Base-by-base conservation (phyloP, 2,113 vertebrate genomes). In the Chloropsis hardwickii region DNA sequence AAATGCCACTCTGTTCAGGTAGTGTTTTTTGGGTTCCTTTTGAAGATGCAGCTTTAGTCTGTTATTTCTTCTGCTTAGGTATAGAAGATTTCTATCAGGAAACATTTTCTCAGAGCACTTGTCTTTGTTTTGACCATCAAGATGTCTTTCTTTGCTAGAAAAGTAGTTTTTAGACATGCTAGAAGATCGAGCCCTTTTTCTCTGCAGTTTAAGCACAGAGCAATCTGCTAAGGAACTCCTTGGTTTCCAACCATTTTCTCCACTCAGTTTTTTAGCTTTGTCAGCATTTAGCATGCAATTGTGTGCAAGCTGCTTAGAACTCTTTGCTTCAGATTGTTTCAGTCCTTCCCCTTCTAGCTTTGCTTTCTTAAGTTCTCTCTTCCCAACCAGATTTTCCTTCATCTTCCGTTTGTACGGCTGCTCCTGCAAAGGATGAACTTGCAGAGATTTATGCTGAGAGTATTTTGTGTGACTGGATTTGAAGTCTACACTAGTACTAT, bases 1-100 rank as follows among this genome's bases (percentile, higher is more conserved):
- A 80, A 98, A 98, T 1, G 89, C 97, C 90, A 98, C 94, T 67
- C 97, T 96, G 31, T 98, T 98, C 94, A 98, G 91, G 64, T 98
- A 98, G 2, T 86, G 96, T 42, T 98, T 98, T 33, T 97, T 97
- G 40, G 94, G 97, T 19, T 97, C 97, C 64, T 90, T 97, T 45
- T 97, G 97, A 69, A 90, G 48, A 76, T 91, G 65, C 12, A 95
- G 39, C 39, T 88, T 69, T 47, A 95, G 76, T 64, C 83, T 74
- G 74, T 58, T 94, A 60, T 58, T 86, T 77, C 96, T 97, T 91
- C 50, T 96, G 35, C 77, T 96, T 27, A 81, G 18, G 60, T 39
- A 95, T 3, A 69, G n/a, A 45, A 94, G 16, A 18, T 90, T 97
- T 94, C 97, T 97, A 69, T 97, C 97, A 45, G 80, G 40, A 72